These are phyloP conservation scores for Labeo catla DNA, from an alignment of 2,113 vertebrate species.

Conservation along the genomic window DNA sequence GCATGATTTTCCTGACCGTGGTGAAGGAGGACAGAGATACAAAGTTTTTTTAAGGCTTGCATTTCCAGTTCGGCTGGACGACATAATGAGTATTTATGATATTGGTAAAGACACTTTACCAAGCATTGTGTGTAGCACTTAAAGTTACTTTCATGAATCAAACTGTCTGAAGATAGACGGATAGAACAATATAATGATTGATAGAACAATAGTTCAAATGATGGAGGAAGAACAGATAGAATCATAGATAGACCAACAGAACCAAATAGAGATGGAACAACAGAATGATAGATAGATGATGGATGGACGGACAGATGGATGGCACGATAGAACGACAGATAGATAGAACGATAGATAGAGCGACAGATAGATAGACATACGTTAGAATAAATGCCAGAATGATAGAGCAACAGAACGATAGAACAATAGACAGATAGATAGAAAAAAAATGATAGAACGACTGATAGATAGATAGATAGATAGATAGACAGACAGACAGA, in stretches of 20 bases:
- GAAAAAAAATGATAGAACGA: no score
- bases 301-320: neutral
- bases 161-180: neutral
- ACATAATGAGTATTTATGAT: neutral
- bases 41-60: neutral
- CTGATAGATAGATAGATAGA: no score
- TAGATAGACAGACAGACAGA: no score
- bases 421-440: no score
- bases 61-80: neutral
- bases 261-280: neutral
- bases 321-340: no score
- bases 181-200: neutral
- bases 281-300: neutral
- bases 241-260: no score
- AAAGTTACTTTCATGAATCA: neutral
- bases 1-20: constrained; percentile 58
- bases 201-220: neutral
- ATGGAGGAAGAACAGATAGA: neutral
- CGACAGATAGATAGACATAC: no score
- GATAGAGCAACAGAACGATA: no score
- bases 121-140: neutral
- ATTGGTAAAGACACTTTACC: neutral
- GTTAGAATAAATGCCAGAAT: no score
- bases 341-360: neutral
- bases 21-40: neutral